These are phyloP conservation scores for Galerucella pusilla DNA, from an alignment of 2,888 invertebrate species.

Conservation along the genomic window DNA sequence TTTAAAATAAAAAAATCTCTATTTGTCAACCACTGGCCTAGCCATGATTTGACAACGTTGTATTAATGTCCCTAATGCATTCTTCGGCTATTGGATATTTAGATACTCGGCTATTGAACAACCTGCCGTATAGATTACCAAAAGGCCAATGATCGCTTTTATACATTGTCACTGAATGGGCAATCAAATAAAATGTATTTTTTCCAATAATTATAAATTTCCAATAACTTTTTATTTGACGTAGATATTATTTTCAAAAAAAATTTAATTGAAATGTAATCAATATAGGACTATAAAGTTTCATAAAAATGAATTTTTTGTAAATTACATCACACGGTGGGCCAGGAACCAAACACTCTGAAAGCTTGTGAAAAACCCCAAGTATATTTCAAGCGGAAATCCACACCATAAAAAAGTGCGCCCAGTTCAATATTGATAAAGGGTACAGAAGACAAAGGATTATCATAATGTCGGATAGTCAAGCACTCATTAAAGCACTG, in stretches of 20 bases:
- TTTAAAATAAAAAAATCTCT: no score
- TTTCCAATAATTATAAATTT: slow-evolving; percentile 17
- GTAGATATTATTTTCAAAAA: not conserved
- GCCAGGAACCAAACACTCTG: no score
- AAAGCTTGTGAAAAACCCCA: no score
- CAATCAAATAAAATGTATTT: slow-evolving; percentile 33
- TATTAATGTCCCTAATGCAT: slow-evolving; percentile 37
- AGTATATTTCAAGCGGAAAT: no score
- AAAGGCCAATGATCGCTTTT: slow-evolving; percentile 38
- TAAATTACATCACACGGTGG: no score
- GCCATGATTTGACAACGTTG: slow-evolving; percentile 32
- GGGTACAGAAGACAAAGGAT: no score
- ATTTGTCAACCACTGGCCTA: no score
- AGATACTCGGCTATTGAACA: slow-evolving; percentile 40
- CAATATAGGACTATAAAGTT: slow-evolving; percentile 1
- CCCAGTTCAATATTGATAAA: no score
- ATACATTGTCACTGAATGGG: slow-evolving; percentile 21
- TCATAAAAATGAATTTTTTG: not conserved
- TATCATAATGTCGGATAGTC: no score
- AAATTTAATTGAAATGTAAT: not conserved
- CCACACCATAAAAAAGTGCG: no score
- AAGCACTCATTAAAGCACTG: no score
- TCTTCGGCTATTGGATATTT: slow-evolving; percentile 42
- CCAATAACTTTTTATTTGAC: no score
- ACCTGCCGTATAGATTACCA: slow-evolving; percentile 42